Conservation (phyloP, 2,113 vertebrate species). For the Centropus unirufus region DNA sequence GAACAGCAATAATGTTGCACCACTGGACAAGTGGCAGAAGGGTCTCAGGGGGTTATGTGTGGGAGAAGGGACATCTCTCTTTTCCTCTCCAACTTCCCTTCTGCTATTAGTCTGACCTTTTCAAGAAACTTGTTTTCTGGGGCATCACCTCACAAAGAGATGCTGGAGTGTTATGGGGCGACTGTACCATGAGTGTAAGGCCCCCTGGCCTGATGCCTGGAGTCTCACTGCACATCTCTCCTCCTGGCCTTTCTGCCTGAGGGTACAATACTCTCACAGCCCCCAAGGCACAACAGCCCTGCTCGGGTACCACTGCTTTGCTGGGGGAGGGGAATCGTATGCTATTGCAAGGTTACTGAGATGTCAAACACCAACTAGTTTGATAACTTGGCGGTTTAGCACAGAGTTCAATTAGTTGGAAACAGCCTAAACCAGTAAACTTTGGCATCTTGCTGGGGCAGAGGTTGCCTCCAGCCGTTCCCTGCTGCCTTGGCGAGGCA, state of each 20-base stretch:
- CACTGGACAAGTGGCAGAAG: not conserved
- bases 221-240: not conserved
- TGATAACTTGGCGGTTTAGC: conserved; percentile 1
- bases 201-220: not conserved
- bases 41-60: rapidly evolving
- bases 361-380: not conserved
- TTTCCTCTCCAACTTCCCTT: not conserved
- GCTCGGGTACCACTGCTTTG: rapidly evolving
- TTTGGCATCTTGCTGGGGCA: conserved; percentile 2
- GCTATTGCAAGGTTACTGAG: not conserved
- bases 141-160: not conserved
- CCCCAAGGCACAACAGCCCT: not conserved
- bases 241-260: not conserved
- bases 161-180: not conserved
- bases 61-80: not conserved
- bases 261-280: not conserved
- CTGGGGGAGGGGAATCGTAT: not conserved
- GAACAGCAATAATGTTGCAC: not conserved
- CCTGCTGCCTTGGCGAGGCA: rapidly evolving
- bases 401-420: not conserved
- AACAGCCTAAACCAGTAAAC: conserved; percentile 1
- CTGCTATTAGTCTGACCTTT: not conserved
- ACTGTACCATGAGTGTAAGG: not conserved
- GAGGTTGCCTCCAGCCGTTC: not conserved
- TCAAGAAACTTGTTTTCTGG: not conserved